Conservation (phyloP, 2,888 invertebrate genomes). For the Campoplex nolae region DNA sequence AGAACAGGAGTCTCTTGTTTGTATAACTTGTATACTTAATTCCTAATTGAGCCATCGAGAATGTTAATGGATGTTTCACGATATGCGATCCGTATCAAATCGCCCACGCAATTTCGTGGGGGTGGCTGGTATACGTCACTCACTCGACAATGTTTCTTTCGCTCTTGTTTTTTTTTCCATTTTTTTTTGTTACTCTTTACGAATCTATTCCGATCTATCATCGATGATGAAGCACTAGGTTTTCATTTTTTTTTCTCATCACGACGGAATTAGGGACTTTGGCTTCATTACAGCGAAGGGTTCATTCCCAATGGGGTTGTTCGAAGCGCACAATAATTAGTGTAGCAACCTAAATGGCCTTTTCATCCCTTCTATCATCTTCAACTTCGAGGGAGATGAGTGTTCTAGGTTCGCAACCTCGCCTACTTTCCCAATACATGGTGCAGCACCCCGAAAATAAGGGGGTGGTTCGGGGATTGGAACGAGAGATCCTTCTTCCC, state of each 20-base stretch:
- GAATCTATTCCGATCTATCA: background rate
- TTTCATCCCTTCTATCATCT: background rate
- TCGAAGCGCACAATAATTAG: background rate
- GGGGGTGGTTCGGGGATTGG: slow-evolving; percentile 51
- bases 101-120: slow-evolving; percentile 7
- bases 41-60: slow-evolving; percentile 14
- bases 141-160: background rate
- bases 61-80: slow-evolving; percentile 22
- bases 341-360: background rate
- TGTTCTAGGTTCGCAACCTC: slow-evolving; percentile 56
- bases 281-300: background rate
- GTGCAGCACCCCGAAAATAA: slow-evolving; percentile 44
- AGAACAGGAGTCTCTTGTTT: slow-evolving; percentile 2
- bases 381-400: background rate
- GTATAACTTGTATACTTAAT: background rate
- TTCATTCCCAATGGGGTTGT: background rate
- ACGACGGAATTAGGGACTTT: background rate
- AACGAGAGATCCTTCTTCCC: slow-evolving; percentile 53
- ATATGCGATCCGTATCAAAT: slow-evolving; percentile 18
- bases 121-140: slow-evolving; percentile 44
- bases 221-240: background rate
- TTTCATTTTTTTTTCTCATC: background rate
- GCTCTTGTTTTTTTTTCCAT: background rate
- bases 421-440: slow-evolving; percentile 57
- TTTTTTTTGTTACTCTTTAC: background rate